Evolutionary conservation across 92 coral and sea anemone genomes (phyloP), one percentile per base, ranked within the genome.

Genomic region (Palythoa grandis): DNA sequence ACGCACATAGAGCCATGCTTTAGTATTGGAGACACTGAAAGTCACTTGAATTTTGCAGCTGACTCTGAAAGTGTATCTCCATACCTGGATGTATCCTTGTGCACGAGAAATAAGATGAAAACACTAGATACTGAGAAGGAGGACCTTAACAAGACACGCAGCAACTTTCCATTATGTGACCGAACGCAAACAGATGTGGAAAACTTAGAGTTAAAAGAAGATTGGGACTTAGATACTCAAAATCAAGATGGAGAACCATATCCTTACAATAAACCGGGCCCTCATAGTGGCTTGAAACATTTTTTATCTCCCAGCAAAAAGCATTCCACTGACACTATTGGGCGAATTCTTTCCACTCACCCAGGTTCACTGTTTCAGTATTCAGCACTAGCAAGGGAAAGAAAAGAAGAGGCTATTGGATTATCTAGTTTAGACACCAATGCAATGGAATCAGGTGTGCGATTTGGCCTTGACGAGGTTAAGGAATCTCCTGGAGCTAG

Each of bases 361-460:
- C 85, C 85, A 14, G 85, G 85, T 29, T 80, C 85, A 4, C 20
- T 80, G 58, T 80, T 66, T 48, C 23, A 66, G 19, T 80, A 80
- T 68, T 12, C 85, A 43, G 85, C 85, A 20, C 23, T 80, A 50
- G 74, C 48, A 48, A 25, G 70, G 5, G 22, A 77, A 54, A 77
- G 52, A 35, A 77, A 23, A 65, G 75, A 25, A 29, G 47, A 29
- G 19, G 25, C 11, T 5, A 0, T 11, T 37, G 74, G 19, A 37
- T 69, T 69, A 25, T 10, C 74, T 14, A 14, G 43, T 25, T 3
- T 12, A 69, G n/a, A 25, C 39, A 13, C 15, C 74, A 2, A 1
- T 29, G 15, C 15, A 69, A 6, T 37, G 20, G 61, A 29, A 67
- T 7, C 85, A 43, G 65, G 39, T 14, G 75, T 80, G 57, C 23